Percentiles rank a stretch among this genome's conserved stretches.
Evolutionary conservation across 2,888 invertebrate species (phyloP).

Genomic region (Dryobota labecula): DNA sequence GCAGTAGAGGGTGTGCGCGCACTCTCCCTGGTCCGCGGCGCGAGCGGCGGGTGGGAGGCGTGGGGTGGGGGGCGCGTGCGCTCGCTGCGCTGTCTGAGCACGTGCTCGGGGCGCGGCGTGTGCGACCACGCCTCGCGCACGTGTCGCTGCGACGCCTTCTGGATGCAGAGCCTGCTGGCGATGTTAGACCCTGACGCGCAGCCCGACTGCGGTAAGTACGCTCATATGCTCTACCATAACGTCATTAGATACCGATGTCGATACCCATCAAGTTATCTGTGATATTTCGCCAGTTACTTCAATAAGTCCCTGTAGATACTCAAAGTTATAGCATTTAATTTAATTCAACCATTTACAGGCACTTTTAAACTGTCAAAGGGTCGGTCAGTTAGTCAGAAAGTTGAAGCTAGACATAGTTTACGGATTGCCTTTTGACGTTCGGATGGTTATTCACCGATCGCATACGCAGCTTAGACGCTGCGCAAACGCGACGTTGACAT

Average conservation of each 20-base stretch:
- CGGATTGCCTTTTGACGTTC: neutral
- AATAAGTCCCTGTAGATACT: neutral
- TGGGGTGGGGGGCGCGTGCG: slow-evolving; percentile 94
- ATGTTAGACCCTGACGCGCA: slow-evolving; percentile 95
- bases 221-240: neutral
- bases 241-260: neutral
- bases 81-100: slow-evolving; percentile 96
- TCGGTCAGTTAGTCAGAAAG: neutral
- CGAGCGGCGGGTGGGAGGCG: slow-evolving; percentile 69
- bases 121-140: slow-evolving; percentile 96
- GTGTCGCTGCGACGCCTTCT: slow-evolving; percentile 98
- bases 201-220: slow-evolving; percentile 74
- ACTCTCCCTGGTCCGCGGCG: slow-evolving; percentile 67
- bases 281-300: neutral
- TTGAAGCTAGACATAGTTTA: no score
- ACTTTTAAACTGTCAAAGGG: neutral
- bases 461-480: no score
- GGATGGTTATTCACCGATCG: neutral
- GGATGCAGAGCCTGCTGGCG: slow-evolving; percentile 97
- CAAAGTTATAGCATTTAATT: neutral
- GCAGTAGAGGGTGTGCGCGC: slow-evolving; percentile 75
- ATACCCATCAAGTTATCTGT: neutral
- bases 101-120: slow-evolving; percentile 97
- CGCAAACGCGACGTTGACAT: no score
- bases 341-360: no score